Conservation (phyloP, 92 coral and sea anemone genomes). For the Phenganax subtilis region DNA sequence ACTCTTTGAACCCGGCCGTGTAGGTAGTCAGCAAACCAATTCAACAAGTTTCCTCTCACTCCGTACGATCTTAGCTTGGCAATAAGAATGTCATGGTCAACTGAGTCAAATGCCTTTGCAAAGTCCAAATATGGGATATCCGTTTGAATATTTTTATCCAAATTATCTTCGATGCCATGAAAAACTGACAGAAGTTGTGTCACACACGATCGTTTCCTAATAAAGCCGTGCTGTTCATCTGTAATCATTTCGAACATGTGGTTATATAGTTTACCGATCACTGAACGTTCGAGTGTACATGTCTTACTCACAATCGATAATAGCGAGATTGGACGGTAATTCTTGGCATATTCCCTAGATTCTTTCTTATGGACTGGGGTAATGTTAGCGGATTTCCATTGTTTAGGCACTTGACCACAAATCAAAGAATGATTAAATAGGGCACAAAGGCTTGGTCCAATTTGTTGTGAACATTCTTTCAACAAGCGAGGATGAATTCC, state of each 20-base stretch:
- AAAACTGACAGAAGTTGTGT: neutral
- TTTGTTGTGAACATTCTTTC: slow-evolving; percentile 47
- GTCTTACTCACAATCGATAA: slow-evolving; percentile 2
- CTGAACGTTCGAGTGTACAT: neutral
- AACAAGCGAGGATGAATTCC: slow-evolving; percentile 41
- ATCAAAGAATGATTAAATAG: slow-evolving; percentile 42
- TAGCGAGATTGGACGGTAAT: neutral
- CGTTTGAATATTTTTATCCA: neutral
- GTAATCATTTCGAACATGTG: neutral
- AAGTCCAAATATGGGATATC: neutral
- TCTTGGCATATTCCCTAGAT: neutral
- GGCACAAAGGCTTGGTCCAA: slow-evolving; percentile 44
- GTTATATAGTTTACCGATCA: neutral
- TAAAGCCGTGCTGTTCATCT: neutral
- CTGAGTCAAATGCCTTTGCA: neutral
- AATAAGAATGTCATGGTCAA: neutral
- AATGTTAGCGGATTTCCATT: neutral
- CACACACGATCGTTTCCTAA: neutral
- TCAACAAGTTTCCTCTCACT: neutral
- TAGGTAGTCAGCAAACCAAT: slow-evolving; percentile 1
- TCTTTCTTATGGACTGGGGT: neutral
- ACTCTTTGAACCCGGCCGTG: slow-evolving; percentile 26
- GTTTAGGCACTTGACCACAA: neutral
- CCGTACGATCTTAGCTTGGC: neutral
- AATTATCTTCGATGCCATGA: neutral